Percentiles rank a stretch among this genome's conserved stretches.
phyloP scores from a whole-genome alignment of 2,888 invertebrate species.

The Romanomermis culicivorax region DNA sequence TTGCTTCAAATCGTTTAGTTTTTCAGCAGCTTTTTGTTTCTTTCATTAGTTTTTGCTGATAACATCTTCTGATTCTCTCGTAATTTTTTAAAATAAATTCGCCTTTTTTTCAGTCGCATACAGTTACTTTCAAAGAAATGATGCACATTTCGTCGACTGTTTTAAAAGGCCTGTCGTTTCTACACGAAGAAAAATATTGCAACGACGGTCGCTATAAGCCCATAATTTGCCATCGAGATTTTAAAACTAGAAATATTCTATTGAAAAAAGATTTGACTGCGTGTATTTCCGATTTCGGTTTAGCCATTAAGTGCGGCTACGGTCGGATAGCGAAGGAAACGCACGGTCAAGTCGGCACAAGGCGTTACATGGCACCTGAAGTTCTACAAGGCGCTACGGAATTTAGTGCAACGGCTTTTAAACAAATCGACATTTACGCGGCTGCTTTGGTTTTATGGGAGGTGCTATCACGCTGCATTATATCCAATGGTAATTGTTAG shows the following conservation, averaged over 20 bases:
- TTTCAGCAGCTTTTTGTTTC: no score
- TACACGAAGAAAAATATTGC: constrained; percentile 65
- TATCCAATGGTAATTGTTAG: not conserved
- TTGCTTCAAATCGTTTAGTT: no score
- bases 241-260: constrained; percentile 89
- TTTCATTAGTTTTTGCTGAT: no score
- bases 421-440: constrained; percentile 79
- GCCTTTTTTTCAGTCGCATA: constrained; percentile 42
- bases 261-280: constrained; percentile 44
- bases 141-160: constrained; percentile 67
- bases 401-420: constrained; percentile 45
- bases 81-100: no score
- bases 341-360: constrained; percentile 68
- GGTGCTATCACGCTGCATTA: constrained; percentile 49
- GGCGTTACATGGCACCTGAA: constrained; percentile 82
- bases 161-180: constrained; percentile 65
- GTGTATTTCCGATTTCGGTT: constrained; percentile 89
- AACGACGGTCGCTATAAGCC: constrained; percentile 48
- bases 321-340: constrained; percentile 72
- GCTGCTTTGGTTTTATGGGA: constrained; percentile 77
- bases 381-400: constrained; percentile 79
- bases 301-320: constrained; percentile 73
- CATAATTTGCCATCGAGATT: constrained; percentile 84
- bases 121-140: constrained; percentile 61
- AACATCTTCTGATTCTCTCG: no score